A percentile compares a stretch with the other conserved stretches of the same genome.
Conservation (phyloP, 2,888 invertebrate genomes). For the Leptodirus hochenwartii region DNA sequence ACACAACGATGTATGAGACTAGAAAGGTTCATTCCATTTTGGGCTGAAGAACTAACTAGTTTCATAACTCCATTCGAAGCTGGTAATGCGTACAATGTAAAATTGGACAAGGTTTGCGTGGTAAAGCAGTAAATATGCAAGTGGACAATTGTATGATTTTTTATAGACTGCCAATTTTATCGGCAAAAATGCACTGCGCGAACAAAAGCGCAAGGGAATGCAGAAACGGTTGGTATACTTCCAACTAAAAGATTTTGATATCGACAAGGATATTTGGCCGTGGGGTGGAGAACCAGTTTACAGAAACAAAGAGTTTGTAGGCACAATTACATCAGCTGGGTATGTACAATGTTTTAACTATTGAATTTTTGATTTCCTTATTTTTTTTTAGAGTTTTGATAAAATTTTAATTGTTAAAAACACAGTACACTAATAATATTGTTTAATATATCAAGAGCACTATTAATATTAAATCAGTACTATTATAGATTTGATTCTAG, state of each 20-base stretch:
- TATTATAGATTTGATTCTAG: slow-evolving; percentile 21
- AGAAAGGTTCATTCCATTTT: slow-evolving; percentile 52
- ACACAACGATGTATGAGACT: slow-evolving; percentile 47
- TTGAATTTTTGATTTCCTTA: not conserved
- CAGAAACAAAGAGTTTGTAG: slow-evolving; percentile 43
- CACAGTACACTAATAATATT: no score
- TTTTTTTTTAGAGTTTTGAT: slow-evolving; percentile 1
- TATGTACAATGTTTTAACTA: slow-evolving; percentile 21
- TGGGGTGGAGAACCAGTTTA: slow-evolving; percentile 54
- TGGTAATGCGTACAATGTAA: slow-evolving; percentile 39
- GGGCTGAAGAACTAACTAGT: slow-evolving; percentile 48
- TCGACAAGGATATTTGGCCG: slow-evolving; percentile 45
- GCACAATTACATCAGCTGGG: slow-evolving; percentile 46
- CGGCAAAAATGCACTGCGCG: slow-evolving; percentile 41
- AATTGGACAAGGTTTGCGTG: slow-evolving; percentile 28
- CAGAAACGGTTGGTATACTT: slow-evolving; percentile 43
- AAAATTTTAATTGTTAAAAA: not conserved
- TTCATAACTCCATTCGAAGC: slow-evolving; percentile 44
- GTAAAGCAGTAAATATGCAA: slow-evolving; percentile 4
- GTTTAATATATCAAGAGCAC: no score
- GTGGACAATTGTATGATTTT: slow-evolving; percentile 2
- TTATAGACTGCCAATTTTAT: slow-evolving; percentile 39
- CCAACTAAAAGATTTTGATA: slow-evolving; percentile 39
- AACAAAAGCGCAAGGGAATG: slow-evolving; percentile 40
- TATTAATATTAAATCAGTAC: slow-evolving; percentile 4